A percentile compares a stretch with the other conserved stretches of the same genome.
phyloP scores from a whole-genome alignment of 2,797 vertebrate genomes.

The Epinephelus coioides region DNA sequence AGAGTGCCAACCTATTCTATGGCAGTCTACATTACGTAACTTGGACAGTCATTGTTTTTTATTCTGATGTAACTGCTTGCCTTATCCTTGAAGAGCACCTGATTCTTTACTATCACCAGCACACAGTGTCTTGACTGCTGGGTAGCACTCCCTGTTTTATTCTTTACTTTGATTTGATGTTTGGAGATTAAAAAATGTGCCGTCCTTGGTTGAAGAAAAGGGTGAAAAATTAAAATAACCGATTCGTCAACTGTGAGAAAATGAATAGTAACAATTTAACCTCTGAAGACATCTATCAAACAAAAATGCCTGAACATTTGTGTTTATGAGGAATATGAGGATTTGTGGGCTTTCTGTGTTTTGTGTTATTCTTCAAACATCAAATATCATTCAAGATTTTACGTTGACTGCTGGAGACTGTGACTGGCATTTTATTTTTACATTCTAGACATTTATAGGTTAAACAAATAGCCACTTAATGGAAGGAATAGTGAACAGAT shows the following conservation, averaged over 20 bases:
- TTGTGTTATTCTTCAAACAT: not conserved
- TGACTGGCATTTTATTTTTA: not conserved
- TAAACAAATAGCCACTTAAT: not conserved
- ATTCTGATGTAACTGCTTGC: too few relatives aligned
- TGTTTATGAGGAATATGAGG: not conserved
- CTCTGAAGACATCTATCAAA: not conserved
- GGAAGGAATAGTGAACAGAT: not conserved
- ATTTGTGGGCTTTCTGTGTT: not conserved
- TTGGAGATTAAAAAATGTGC: not conserved
- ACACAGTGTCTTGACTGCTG: too few relatives aligned
- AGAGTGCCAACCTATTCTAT: too few relatives aligned
- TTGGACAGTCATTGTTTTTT: too few relatives aligned
- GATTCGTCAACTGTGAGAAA: not conserved
- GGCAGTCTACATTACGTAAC: too few relatives aligned
- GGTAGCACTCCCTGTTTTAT: too few relatives aligned
- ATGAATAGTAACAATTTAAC: not conserved
- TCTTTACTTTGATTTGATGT: not conserved
- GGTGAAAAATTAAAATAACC: not conserved
- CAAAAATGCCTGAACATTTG: not conserved
- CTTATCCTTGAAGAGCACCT: too few relatives aligned
- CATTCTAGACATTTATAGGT: not conserved
- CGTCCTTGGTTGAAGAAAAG: not conserved
- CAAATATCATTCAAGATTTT: not conserved
- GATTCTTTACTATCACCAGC: too few relatives aligned
- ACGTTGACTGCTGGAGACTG: not conserved